Conservation (phyloP, 2,113 vertebrate genomes). For the Dendropsophus ebraccatus region DNA sequence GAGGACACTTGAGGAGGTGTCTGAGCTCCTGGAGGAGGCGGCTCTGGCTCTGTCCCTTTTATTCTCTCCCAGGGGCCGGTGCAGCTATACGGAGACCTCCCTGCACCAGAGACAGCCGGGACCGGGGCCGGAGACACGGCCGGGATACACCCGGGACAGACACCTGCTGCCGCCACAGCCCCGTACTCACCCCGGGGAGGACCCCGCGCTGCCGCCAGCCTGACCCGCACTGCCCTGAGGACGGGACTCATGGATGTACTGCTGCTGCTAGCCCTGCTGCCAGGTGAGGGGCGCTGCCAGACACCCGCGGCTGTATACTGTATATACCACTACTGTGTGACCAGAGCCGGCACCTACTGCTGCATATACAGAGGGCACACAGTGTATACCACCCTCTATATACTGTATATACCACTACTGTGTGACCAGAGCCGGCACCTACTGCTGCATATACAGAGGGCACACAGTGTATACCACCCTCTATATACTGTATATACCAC, state of each 20-base stretch:
- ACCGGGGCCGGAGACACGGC: background rate
- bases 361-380: too few relatives aligned
- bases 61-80: conserved; percentile 21
- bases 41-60: conserved; percentile 11
- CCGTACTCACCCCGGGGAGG: background rate
- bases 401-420: too few relatives aligned
- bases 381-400: too few relatives aligned
- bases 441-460: too few relatives aligned
- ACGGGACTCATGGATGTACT: conserved; percentile 22
- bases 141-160: conserved; percentile 15
- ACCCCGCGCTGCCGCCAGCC: too few relatives aligned
- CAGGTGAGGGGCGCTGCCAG: conserved; percentile 31
- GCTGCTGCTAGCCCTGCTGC: conserved; percentile 39
- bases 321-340: too few relatives aligned
- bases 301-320: background rate
- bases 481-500: too few relatives aligned
- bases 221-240: background rate
- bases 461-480: too few relatives aligned
- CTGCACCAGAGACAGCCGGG: conserved; percentile 18
- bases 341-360: background rate
- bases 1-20: background rate
- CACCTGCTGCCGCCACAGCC: background rate
- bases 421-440: too few relatives aligned
- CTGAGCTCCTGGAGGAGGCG: background rate
- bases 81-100: background rate